Conservation (phyloP, 2,888 invertebrate genomes). For the Cyrtodaria siliqua region DNA sequence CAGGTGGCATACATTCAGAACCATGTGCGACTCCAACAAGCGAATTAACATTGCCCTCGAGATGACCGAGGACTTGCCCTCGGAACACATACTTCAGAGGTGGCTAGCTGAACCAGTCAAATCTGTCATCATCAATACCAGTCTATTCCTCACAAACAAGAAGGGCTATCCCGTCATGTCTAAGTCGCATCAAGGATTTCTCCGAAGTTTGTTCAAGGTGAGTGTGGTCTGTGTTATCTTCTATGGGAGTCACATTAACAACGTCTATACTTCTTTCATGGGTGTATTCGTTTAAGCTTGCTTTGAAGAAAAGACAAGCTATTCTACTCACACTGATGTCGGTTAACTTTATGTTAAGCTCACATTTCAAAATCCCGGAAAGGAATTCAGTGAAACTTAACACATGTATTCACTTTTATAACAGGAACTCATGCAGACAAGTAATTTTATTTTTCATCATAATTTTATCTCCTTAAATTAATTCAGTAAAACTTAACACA, state of each 20-base stretch:
- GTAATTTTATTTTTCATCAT: no score
- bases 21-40: conserved; percentile 86
- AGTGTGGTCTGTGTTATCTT: neutral
- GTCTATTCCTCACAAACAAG: conserved; percentile 94
- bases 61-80: conserved; percentile 93
- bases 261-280: neutral
- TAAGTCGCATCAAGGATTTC: conserved; percentile 90
- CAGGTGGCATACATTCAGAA: conserved; percentile 88
- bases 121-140: conserved; percentile 93
- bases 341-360: no score
- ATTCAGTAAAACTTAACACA: no score
- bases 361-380: no score
- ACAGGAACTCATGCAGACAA: no score
- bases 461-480: no score
- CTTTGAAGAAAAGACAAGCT: no score
- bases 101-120: conserved; percentile 98
- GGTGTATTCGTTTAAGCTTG: no score
- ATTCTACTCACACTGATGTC: no score
- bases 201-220: conserved; percentile 88
- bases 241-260: neutral
- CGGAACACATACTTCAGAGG: conserved; percentile 88
- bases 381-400: no score
- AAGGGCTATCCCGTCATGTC: conserved; percentile 94
- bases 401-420: no score
- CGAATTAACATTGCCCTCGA: conserved; percentile 92